Evolutionary conservation across 2,113 vertebrate species (phyloP).

Genomic region (Notarius quadriscutis): DNA sequence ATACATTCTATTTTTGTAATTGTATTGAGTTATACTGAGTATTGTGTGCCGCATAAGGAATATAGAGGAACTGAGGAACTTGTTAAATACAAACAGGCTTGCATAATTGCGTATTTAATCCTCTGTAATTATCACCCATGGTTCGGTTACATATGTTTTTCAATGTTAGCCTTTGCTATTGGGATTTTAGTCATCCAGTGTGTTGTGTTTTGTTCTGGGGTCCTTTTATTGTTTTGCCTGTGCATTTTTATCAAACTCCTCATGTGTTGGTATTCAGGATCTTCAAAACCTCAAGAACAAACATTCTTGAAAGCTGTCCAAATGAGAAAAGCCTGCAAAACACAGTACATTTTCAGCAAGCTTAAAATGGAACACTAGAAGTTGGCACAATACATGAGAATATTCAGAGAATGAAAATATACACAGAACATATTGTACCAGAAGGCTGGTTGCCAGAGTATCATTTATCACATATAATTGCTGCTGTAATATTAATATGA

Average conservation of each 20-base stretch:
- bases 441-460: background rate
- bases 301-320: background rate
- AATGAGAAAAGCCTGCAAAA: background rate
- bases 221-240: background rate
- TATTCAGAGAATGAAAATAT: background rate
- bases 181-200: background rate
- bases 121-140: background rate
- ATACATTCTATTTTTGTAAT: background rate
- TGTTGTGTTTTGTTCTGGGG: background rate
- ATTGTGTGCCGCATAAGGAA: background rate
- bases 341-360: background rate
- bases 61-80: background rate
- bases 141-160: background rate
- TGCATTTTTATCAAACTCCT: background rate
- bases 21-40: background rate
- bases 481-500: constrained; percentile 10
- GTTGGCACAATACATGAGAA: background rate
- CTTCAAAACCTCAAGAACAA: background rate
- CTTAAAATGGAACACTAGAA: background rate
- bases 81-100: background rate
- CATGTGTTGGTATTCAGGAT: background rate
- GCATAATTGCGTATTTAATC: background rate
- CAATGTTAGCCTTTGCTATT: background rate
- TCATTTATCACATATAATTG: constrained; percentile 11
- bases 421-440: background rate